phyloP scores from a whole-genome alignment of 2,797 vertebrate genomes.

The Ctenochaetus hawaiiensis region DNA sequence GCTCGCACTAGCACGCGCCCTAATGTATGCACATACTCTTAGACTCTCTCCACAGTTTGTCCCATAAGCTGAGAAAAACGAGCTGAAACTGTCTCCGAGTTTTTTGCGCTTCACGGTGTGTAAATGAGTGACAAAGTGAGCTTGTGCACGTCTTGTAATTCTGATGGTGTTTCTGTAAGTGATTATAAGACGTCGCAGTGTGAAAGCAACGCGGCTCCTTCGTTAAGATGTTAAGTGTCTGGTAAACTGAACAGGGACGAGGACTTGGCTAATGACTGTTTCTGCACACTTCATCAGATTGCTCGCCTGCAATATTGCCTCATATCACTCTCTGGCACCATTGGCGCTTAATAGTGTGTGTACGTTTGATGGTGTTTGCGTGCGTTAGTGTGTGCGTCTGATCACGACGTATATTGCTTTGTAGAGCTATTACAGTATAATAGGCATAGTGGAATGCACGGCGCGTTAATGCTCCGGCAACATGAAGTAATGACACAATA shows the following conservation, averaged over 20 bases:
- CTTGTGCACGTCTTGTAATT: constrained; percentile 11
- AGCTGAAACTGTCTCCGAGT: neutral
- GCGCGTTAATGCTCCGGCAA: constrained; percentile 74
- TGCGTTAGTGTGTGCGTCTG: constrained; percentile 38
- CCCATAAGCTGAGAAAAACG: constrained; percentile 15
- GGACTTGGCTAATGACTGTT: constrained; percentile 76
- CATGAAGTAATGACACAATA: constrained; percentile 83
- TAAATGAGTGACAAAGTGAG: constrained; percentile 28
- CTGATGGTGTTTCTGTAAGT: constrained; percentile 43
- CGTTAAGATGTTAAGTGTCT: constrained; percentile 70
- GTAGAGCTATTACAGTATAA: constrained; percentile 82
- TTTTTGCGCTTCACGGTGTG: neutral
- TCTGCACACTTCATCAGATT: constrained; percentile 83
- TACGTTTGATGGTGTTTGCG: constrained; percentile 51
- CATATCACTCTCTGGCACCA: constrained; percentile 73
- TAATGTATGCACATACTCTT: constrained; percentile 53
- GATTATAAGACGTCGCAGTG: constrained; percentile 58
- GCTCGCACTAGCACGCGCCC: constrained; percentile 25
- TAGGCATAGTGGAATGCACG: constrained; percentile 74
- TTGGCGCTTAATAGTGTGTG: constrained; percentile 75
- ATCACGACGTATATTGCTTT: constrained; percentile 75
- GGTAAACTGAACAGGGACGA: constrained; percentile 67
- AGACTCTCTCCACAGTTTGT: constrained; percentile 13
- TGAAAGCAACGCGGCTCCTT: constrained; percentile 48
- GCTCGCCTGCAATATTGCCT: constrained; percentile 74